A percentile compares a stretch with the other conserved stretches of the same genome.
phyloP scores from a whole-genome alignment of 2,888 invertebrate species.

The Pedicia rivosa region DNA sequence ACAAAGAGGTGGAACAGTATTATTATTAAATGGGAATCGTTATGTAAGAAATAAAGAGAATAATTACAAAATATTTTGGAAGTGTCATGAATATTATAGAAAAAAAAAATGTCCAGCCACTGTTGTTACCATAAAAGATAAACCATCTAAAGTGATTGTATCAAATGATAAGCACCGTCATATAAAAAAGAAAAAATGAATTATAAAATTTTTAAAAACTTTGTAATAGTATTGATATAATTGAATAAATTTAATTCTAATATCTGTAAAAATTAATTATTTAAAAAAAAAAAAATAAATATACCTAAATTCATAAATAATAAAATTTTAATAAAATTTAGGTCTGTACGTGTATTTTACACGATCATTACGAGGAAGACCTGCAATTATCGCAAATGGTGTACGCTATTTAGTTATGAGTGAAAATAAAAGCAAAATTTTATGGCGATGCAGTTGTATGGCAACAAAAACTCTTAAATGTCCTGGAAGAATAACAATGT shows the following conservation, averaged over 20 bases:
- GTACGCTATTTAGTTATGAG: conserved; percentile 31
- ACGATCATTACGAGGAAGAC: conserved; percentile 28
- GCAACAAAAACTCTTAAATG: conserved; percentile 31
- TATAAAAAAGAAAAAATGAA: neutral
- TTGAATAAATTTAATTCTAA: no score
- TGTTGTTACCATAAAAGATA: neutral
- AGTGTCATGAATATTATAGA: conserved; percentile 29
- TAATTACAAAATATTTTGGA: conserved; percentile 28
- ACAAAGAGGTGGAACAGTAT: conserved; percentile 26
- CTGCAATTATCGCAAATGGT: conserved; percentile 31
- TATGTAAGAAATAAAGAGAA: conserved; percentile 30
- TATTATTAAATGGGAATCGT: conserved; percentile 27
- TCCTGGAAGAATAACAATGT: conserved; percentile 29
- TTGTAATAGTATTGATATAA: no score
- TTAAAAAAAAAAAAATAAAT: no score
- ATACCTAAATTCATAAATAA: no score
- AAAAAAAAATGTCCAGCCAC: conserved; percentile 24
- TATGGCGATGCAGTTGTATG: conserved; percentile 32
- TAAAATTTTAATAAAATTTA: conserved; percentile 4
- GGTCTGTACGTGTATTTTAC: conserved; percentile 28
- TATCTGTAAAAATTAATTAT: no score
- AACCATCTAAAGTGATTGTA: neutral
- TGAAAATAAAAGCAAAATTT: conserved; percentile 29
- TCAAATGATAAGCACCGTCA: neutral
- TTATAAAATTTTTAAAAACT: neutral